These are phyloP conservation scores for Hassar affinis DNA, from an alignment of 2,113 vertebrate species.

Conservation along the genomic window DNA sequence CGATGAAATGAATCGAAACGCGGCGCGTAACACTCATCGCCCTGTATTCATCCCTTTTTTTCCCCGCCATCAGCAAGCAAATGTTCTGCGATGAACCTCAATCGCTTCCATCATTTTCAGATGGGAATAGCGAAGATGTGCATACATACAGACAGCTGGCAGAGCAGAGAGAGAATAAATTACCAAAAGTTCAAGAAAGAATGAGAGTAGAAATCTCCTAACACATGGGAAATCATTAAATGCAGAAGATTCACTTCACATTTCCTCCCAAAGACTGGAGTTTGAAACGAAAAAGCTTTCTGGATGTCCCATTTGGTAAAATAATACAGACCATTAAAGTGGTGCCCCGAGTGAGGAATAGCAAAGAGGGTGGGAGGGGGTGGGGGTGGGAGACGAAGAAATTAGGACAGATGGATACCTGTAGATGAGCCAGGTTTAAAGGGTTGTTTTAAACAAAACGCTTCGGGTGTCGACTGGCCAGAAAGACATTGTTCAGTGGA, in stretches of 20 bases:
- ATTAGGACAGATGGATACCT: constrained; percentile 14
- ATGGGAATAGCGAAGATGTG: constrained; percentile 17
- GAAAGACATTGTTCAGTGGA: not conserved
- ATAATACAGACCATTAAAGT: not conserved
- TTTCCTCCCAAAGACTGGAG: not conserved
- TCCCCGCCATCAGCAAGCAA: constrained; percentile 10
- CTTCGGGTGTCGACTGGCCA: not conserved
- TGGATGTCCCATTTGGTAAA: constrained; percentile 6
- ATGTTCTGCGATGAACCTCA: constrained; percentile 24
- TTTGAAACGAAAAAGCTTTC: constrained; percentile 11
- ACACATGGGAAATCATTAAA: constrained; percentile 29
- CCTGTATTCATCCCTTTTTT: not conserved
- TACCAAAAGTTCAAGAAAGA: constrained; percentile 7
- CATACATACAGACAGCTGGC: constrained; percentile 1
- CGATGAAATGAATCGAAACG: constrained; percentile 17
- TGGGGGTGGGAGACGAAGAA: not conserved
- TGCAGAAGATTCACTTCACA: constrained; percentile 18
- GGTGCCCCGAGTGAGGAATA: not conserved
- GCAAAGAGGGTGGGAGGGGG: not conserved
- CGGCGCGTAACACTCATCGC: not conserved
- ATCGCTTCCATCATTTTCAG: not conserved
- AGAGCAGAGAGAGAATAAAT: constrained; percentile 8
- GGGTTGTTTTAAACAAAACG: not conserved
- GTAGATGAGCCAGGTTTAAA: not conserved
- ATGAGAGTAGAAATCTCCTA: not conserved